Conservation (phyloP, 2,113 vertebrate genomes). For the Riparia riparia region DNA sequence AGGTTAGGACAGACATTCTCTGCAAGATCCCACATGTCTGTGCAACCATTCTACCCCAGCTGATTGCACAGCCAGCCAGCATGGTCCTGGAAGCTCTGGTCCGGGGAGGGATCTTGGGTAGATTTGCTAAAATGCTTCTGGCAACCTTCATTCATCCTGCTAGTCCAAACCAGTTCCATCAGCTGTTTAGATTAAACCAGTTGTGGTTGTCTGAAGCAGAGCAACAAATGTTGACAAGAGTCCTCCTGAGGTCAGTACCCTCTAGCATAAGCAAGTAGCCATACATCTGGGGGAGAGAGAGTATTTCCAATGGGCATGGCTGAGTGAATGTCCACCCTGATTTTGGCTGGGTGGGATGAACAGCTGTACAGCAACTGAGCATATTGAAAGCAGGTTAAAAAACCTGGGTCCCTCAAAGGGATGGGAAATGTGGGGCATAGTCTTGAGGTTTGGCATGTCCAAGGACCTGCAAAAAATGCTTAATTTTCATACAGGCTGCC, state of each 20-base stretch:
- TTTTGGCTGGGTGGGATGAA: neutral
- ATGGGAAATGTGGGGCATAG: neutral
- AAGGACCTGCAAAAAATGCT: neutral
- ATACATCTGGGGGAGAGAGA: neutral
- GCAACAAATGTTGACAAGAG: neutral
- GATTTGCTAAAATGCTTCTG: neutral
- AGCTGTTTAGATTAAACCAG: neutral
- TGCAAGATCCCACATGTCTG: neutral
- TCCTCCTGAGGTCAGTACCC: neutral
- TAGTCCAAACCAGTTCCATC: neutral
- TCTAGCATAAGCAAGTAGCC: neutral
- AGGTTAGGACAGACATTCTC: neutral
- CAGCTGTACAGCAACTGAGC: neutral
- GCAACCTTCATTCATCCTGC: neutral
- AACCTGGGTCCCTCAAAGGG: neutral
- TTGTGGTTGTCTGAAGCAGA: neutral
- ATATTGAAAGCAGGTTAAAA: neutral
- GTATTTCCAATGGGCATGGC: neutral
- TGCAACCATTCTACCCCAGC: neutral
- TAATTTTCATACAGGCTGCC: neutral
- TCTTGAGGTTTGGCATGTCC: neutral
- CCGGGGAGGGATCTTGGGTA: neutral
- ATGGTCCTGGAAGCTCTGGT: neutral
- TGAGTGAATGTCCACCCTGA: neutral
- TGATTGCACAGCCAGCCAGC: neutral